Evolutionary conservation across 2,113 vertebrate genomes (phyloP).

Genomic region (Tupaia chinensis): DNA sequence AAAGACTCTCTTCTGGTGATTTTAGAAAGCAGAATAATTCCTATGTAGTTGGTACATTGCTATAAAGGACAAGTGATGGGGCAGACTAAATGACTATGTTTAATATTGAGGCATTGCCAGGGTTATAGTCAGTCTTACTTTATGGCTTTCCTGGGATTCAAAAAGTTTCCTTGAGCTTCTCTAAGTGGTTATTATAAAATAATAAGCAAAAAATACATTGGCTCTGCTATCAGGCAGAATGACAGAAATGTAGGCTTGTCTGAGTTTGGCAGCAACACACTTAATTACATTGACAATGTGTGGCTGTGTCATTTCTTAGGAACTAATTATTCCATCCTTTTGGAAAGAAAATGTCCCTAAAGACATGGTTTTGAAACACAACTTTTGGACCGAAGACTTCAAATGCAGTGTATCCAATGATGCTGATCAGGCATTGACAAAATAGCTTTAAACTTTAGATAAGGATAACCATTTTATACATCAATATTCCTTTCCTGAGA

Average conservation of each 20-base stretch:
- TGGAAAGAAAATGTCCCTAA: constrained; percentile 35
- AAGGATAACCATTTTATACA: not conserved
- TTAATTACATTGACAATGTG: constrained; percentile 77
- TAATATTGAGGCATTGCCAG: constrained; percentile 14
- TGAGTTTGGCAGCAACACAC: constrained; percentile 67
- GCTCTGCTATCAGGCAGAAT: constrained; percentile 30
- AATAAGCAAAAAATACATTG: constrained; percentile 68
- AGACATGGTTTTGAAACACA: constrained; percentile 67
- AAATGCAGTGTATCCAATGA: constrained; percentile 66
- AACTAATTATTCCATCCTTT: constrained; percentile 75
- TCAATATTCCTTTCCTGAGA: not conserved
- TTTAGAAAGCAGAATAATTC: constrained; percentile 55
- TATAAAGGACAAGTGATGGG: constrained; percentile 46
- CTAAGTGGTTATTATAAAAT: constrained; percentile 76
- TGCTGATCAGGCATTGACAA: not conserved
- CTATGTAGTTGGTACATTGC: constrained; percentile 27
- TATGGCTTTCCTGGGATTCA: constrained; percentile 39
- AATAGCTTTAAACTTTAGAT: constrained; percentile 38
- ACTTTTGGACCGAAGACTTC: constrained; percentile 44
- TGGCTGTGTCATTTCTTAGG: constrained; percentile 73
- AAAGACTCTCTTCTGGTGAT: not conserved
- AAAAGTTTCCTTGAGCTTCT: constrained; percentile 48
- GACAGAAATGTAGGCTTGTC: constrained; percentile 62
- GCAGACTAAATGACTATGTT: constrained; percentile 66
- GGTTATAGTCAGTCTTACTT: constrained; percentile 44